Percentiles rank a stretch among this genome's conserved stretches.
Conservation (phyloP, 2,888 invertebrate species). For the Cremastobaeus sp. region DNA sequence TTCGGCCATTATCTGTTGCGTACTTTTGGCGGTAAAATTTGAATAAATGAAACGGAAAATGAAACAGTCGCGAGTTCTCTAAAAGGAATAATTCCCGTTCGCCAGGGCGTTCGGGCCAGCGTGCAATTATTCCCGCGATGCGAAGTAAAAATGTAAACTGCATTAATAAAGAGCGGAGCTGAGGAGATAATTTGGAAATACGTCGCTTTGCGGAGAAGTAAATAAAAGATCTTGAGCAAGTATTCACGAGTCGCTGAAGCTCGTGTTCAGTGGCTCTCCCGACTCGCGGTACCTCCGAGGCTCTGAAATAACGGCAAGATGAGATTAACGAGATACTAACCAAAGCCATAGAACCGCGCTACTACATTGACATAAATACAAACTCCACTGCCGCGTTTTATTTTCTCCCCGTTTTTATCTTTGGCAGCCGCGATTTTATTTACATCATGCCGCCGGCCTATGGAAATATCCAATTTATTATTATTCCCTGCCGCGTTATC, state of each 20-base stretch:
- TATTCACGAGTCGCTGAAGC: conserved; percentile 39
- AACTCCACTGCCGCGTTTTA: conserved; percentile 11
- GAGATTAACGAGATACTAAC: conserved; percentile 46
- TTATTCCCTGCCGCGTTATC: no score
- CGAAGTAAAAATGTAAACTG: conserved; percentile 30
- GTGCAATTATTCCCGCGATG: conserved; percentile 1
- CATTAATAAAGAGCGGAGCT: conserved; percentile 23
- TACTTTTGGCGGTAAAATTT: no score
- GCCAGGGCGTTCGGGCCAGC: neutral
- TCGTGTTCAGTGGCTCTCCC: conserved; percentile 28
- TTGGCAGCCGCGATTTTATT: conserved; percentile 1
- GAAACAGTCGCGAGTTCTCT: no score
- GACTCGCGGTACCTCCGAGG: conserved; percentile 23
- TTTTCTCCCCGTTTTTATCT: conserved; percentile 13
- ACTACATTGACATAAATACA: conserved; percentile 35
- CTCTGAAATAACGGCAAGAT: conserved; percentile 44
- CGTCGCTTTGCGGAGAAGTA: conserved; percentile 35
- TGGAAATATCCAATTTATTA: no score
- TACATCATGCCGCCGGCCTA: no score
- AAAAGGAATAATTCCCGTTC: no score
- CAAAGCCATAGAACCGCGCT: conserved; percentile 23
- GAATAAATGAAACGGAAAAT: no score
- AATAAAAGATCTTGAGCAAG: conserved; percentile 40
- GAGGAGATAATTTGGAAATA: conserved; percentile 43
- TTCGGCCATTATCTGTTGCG: no score